Evolutionary conservation across 2,113 vertebrate species (phyloP), one percentile per base, ranked within the genome.

Genomic region (Halichoeres trimaculatus): DNA sequence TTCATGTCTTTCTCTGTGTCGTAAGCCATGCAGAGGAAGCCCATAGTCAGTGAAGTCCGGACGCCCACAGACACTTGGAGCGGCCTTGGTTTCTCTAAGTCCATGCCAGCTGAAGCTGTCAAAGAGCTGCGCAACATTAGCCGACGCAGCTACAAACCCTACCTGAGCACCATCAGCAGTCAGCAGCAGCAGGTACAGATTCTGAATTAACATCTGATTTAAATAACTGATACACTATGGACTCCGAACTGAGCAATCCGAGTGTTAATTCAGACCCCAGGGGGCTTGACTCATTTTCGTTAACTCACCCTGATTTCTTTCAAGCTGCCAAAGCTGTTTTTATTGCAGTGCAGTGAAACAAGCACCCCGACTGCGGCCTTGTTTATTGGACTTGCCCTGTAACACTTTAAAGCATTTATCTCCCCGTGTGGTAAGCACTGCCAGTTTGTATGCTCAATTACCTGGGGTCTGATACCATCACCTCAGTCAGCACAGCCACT

Each of bases 21-120:
- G 8, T 13, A 83, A 95, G 94, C 94, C 26, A 95, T 95, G 94
- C 94, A 93, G 90, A 93, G 91, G 85, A 93, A 93, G 69, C 94
- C 94, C 0, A 89, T 95, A 68, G 90, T 93, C 71, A 94, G 93
- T 1, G 93, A 95, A 80, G 93, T 95, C 19, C 92, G 88, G 60
- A 95, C 91, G 1, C 94, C 94, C 48, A 95, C 94, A 12, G 94
- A 95, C 85, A 94, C 92, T 1, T 95, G 94, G 94, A 95, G 94
- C 19, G 94, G 94, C 14, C 88, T 95, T 6, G 94, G 94, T 54
- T 95, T 95, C 83, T 95, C 94, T 36, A 95, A 94, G 75, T 95
- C 94, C 7, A 95, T 95, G 94, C 94, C 94, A 8, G 90, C 93
- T 0, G 94, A 95, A 47, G 93, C 94, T 4, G 65, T 94, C 24